Evolutionary conservation across 2,797 vertebrate genomes (phyloP), one percentile per base, ranked within the genome.

Genomic region (Gastrophryne carolinensis): DNA sequence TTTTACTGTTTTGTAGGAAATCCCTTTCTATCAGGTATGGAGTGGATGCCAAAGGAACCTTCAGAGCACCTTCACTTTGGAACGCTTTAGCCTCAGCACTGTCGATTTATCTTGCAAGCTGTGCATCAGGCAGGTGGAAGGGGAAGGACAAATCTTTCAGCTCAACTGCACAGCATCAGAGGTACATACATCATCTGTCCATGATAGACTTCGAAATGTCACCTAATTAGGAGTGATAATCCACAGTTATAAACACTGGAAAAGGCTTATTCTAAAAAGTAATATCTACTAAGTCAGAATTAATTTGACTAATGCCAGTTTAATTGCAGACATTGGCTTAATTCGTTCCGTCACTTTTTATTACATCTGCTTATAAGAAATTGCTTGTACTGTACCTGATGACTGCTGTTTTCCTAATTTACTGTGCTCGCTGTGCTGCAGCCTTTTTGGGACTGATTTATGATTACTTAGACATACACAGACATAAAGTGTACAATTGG

Each of bases 81-180:
- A 99, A 82, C 91, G 98, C 1, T 95, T 96, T 83, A 95, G 92
- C 73, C 82, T 90, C 71, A 88, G 82, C 83, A 98, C 96, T 0
- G 80, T 90, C 78, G 93, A 97, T 65, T 90, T 99, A 70, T 86
- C 92, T 65, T 99, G 96, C 82, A 99, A 99, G 81, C 93, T 99
- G 47, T 99, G 97, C 0, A 95, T 99, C 62, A 89, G 97, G 2
- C 98, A 99, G 86, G 96, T 99, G 0, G 96, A 99, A 86, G 98
- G 97, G 49, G 97, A 99, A 80, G 98, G 98, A 2, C 96, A 99
- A 88, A 99, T 99, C 76, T 98, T 99, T 82, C 97, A 99, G 86
- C 92, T 99, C 56, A 94, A 94, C 88, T 97, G 93, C 30, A 93
- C 92, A 0, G 81, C 99, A 73, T 94, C 93, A 23, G 96, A 99